These are phyloP conservation scores for Danionella cerebrum DNA, from an alignment of 2,113 vertebrate species.

Conservation along the genomic window DNA sequence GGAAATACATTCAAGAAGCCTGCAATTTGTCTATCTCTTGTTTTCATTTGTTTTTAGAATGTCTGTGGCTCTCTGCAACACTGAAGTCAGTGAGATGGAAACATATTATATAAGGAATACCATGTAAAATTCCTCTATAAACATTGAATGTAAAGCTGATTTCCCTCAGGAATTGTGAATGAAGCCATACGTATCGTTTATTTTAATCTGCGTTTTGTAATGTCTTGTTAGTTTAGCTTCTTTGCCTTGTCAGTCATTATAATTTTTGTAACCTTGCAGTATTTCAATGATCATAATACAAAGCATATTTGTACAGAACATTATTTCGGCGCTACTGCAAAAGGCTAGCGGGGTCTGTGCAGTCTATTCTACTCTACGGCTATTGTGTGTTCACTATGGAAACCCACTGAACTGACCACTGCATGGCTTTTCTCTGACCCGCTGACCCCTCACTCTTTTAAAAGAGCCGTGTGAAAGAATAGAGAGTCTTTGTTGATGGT, in stretches of 20 bases:
- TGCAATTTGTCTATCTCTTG: not conserved
- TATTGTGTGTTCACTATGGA: conserved; percentile 19
- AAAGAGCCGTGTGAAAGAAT: not conserved
- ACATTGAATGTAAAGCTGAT: conserved; percentile 15
- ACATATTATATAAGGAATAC: not conserved
- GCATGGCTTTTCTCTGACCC: conserved; percentile 16
- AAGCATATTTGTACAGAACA: not conserved
- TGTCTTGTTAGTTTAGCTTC: conserved; percentile 1
- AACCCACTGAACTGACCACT: conserved; percentile 9
- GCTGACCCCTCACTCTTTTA: conserved; percentile 10
- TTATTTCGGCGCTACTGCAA: not conserved
- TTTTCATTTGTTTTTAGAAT: not conserved
- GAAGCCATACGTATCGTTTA: conserved; percentile 13
- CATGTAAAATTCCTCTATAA: not conserved
- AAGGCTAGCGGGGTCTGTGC: not conserved
- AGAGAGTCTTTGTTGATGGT: conserved; percentile 6
- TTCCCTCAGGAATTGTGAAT: conserved; percentile 29
- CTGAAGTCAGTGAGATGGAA: not conserved
- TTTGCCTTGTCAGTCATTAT: not conserved
- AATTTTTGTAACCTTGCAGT: not conserved
- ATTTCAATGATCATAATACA: not conserved
- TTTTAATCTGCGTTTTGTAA: not conserved
- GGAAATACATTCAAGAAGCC: not conserved
- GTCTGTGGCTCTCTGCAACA: not conserved
- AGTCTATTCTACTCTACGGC: not conserved